Percentiles rank a stretch among this genome's conserved stretches.
phyloP scores from a whole-genome alignment of 2,888 invertebrate genomes.

The Clanis bilineata region DNA sequence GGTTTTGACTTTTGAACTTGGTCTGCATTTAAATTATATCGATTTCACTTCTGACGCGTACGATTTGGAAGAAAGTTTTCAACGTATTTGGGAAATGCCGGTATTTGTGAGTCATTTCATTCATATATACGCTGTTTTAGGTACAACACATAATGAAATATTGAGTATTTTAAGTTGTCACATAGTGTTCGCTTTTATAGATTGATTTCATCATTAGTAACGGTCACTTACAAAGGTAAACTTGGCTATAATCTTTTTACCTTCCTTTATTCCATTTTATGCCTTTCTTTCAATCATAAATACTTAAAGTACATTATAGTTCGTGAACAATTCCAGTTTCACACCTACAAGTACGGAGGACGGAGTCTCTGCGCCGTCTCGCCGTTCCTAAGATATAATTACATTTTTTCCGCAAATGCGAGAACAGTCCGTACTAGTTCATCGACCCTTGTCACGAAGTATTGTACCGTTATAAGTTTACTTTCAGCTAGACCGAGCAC shows the following conservation, averaged over 20 bases:
- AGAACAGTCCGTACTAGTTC: conserved; percentile 44
- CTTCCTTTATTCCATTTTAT: background rate
- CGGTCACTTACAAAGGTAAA: no score
- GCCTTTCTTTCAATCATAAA: no score
- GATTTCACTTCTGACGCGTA: conserved; percentile 17
- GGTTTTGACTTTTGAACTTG: conserved; percentile 1
- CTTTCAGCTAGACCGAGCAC: conserved; percentile 52
- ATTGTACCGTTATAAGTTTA: conserved; percentile 57
- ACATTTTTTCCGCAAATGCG: conserved; percentile 54
- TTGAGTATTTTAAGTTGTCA: no score
- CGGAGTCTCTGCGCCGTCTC: background rate
- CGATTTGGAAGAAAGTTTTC: conserved; percentile 12
- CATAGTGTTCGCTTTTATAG: no score
- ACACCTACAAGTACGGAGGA: background rate
- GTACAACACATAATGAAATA: no score
- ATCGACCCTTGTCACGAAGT: conserved; percentile 48
- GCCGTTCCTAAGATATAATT: conserved; percentile 31
- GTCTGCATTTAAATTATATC: conserved; percentile 1
- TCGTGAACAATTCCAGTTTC: background rate
- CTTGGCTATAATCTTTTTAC: background rate
- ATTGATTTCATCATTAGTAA: no score
- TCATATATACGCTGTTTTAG: no score
- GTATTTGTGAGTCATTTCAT: background rate
- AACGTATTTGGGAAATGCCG: background rate
- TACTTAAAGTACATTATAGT: background rate